Base-by-base conservation (phyloP, 2,888 invertebrate genomes). In the Diploptera punctata region DNA sequence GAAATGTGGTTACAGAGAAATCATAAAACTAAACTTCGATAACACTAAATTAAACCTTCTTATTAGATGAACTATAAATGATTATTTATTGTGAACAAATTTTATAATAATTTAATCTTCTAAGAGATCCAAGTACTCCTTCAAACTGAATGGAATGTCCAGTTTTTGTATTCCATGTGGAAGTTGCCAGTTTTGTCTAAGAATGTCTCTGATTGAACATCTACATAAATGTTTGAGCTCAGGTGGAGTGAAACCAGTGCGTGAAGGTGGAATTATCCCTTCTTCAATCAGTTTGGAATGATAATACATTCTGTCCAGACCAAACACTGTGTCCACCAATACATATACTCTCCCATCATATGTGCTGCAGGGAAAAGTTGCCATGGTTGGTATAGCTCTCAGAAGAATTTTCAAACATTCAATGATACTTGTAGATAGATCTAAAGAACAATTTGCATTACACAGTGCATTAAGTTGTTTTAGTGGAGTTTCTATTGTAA, bases 141-240 rank as follows among this genome's bases (percentile, higher is more conserved):
- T 88, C 74, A 94, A 81, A 33, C 86, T 83, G 49, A 86, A 82
- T 0, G 94, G 94, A 76, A 94, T 82, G 3, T 49, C 67, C 62
- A 94, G 80, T 21, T 86, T 86, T 76, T 87, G 85, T 76, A 94
- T 92, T 16, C 93, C 94, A 76, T 89, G 86, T 0, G 94, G 94
- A 52, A 95, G 81, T 77, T 91, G 89, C 82, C 90, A 91, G 79
- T 91, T 91, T 43, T 84, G 78, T 84, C 91, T 89, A 62, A 95
- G 82, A 70, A 83, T 81, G 60, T 89, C 83, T 73, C 94, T 86
- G 57, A 94, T 87, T 24, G 83, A 83, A 80, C 93, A 93, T 75
- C 94, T 86, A 77, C 91, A 90, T 2, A 94, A 82, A 81, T 94
- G 94, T 76, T 91, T 91, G 71, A 95, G 82, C 77, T 91, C 90